Evolutionary conservation across 1,140 invertebrate genomes (phyloP), one percentile per base, ranked within the genome.

Genomic region (Ips typographus): DNA sequence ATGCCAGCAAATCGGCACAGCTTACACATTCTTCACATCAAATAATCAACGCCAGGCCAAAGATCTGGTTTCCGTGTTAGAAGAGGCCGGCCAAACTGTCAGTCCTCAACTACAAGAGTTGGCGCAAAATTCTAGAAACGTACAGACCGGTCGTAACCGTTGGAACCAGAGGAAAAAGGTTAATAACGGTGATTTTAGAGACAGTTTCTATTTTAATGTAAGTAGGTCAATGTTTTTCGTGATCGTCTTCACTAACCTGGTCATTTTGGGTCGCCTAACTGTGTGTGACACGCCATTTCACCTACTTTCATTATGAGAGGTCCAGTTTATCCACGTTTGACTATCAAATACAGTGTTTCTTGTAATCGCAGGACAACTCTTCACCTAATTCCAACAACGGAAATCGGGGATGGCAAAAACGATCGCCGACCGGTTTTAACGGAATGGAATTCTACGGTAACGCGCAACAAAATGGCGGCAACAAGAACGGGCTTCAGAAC

Each of bases 11-110:
- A 91, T 92, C 40, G 97, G 98, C 36, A 98, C 96, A 1, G 94
- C 97, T 0, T 99, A 99, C 80, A 98, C 97, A 40, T 98, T 98
- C 80, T 98, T 99, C 81, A 99, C 98, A 0, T 87, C 88, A 51
- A 88, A 89, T 57, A 97, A 99, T 81, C 88, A 89, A 47, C 90
- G 94, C 71, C 95, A 98, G 80, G 94, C 95, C 0, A 90, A 90
- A 69, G 95, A 97, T 77, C 80, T 98, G 69, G 90, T 98, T 57
- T 88, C 90, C 6, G 95, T 98, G 1, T 81, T 98, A 4, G 87
- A 91, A 73, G 96, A 98, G 83, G 95, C 96, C 40, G 95, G 94
- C 8, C 96, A 98, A 80, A 56, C 5, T 5, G 72, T 73, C 22
- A 89, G 90, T 70, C 87, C 90, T 1, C 87, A 90, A 69, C 76